Conservation (phyloP, 1,140 invertebrate genomes). For the Drosophila bocqueti region DNA sequence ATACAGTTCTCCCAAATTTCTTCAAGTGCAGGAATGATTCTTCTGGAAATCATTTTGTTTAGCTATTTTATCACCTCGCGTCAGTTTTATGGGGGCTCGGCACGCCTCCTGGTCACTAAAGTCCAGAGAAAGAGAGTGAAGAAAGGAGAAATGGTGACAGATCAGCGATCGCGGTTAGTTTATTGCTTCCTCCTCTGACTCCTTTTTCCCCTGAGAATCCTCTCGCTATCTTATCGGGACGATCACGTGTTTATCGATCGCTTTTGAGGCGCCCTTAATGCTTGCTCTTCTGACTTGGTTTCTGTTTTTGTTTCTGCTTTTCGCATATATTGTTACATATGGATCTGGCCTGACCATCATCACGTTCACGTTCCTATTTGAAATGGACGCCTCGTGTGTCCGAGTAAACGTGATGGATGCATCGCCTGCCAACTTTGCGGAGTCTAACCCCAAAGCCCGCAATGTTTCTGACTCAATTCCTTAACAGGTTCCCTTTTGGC, state of each 20-base stretch:
- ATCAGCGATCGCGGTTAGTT: constrained; percentile 76
- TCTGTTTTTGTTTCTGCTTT: constrained; percentile 34
- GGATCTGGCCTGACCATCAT: constrained; percentile 28
- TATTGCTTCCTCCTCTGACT: constrained; percentile 70
- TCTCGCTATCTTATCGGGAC: constrained; percentile 45
- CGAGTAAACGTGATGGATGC: constrained; percentile 80
- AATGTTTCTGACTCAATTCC: background rate
- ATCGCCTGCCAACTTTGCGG: constrained; percentile 31
- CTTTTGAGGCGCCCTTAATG: constrained; percentile 37
- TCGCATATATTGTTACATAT: constrained; percentile 35
- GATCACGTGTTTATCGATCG: constrained; percentile 46
- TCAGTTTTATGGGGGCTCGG: constrained; percentile 68
- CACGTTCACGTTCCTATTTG: constrained; percentile 65
- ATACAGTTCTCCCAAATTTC: background rate
- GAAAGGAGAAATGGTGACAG: constrained; percentile 66
- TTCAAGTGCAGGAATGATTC: constrained; percentile 14
- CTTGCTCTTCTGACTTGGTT: constrained; percentile 2
- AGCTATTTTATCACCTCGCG: constrained; percentile 78
- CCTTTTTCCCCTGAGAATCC: constrained; percentile 25
- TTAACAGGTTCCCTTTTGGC: background rate
- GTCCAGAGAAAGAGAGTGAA: constrained; percentile 12
- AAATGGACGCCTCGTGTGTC: constrained; percentile 80
- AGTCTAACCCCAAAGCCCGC: background rate
- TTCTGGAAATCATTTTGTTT: constrained; percentile 69
- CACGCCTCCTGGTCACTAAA: constrained; percentile 49